A percentile compares a stretch with the other conserved stretches of the same genome.
Evolutionary conservation across 1,140 invertebrate species (phyloP).

Genomic region (Callitettix versicolor): DNA sequence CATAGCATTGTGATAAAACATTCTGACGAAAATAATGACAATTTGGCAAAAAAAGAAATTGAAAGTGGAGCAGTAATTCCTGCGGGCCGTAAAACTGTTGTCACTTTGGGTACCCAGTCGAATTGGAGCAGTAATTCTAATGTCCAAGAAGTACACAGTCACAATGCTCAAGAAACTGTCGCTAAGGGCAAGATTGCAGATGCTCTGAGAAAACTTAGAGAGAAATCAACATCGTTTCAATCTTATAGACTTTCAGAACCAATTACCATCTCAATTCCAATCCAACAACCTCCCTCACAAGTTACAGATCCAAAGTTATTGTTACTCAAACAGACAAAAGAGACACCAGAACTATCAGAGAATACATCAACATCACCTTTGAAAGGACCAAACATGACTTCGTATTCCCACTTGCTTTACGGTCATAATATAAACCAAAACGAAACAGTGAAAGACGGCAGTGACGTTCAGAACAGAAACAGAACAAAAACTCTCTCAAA

Average conservation of each 20-base stretch:
- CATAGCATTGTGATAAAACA: constrained; percentile 14
- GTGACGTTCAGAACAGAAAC: too few species aligned
- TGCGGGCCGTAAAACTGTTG: constrained; percentile 18
- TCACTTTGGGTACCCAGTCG: constrained; percentile 13
- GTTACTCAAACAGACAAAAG: constrained; percentile 14
- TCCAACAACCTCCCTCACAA: constrained; percentile 3
- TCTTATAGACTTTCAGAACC: constrained; percentile 11
- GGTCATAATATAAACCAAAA: neutral
- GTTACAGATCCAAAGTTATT: constrained; percentile 7
- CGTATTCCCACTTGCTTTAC: constrained; percentile 12
- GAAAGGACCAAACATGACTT: neutral
- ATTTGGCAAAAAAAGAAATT: neutral
- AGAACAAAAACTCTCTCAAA: constrained; percentile 11
- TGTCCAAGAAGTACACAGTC: neutral
- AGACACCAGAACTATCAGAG: too few species aligned
- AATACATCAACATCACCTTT: too few species aligned
- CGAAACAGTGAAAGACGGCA: too few species aligned
- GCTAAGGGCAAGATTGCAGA: constrained; percentile 13
- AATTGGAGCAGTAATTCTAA: constrained; percentile 4
- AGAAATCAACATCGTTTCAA: constrained; percentile 8
- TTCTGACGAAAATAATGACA: neutral
- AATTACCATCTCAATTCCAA: constrained; percentile 15
- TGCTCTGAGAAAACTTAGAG: constrained; percentile 3
- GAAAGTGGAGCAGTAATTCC: constrained; percentile 3
- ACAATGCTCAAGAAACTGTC: neutral